Percentiles rank a stretch among this genome's conserved stretches.
phyloP scores from a whole-genome alignment of 2,797 vertebrate genomes.

The Rhinophrynus dorsalis region DNA sequence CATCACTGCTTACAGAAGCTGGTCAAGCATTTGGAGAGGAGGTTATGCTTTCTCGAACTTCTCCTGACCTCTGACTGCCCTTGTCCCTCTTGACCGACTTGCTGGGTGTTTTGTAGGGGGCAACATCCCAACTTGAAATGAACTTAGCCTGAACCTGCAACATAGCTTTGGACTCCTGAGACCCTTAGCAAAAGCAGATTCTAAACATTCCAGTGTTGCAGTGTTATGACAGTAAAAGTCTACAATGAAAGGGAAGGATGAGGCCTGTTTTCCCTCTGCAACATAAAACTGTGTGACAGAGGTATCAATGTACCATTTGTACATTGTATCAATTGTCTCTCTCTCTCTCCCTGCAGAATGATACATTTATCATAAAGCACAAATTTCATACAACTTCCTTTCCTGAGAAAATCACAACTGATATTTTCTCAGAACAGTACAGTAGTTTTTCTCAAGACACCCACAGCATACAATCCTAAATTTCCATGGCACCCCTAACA shows the following conservation, averaged over 20 bases:
- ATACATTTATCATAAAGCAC: too few species aligned
- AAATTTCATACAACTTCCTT: too few species aligned
- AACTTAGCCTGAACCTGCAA: slow-evolving; percentile 92
- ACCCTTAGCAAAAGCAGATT: not conserved
- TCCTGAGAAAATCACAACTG: too few species aligned
- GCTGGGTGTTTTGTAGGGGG: slow-evolving; percentile 50
- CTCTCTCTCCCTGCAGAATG: too few species aligned
- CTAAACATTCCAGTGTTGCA: slow-evolving; percentile 10
- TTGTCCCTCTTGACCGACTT: slow-evolving; percentile 68
- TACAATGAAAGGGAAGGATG: not conserved
- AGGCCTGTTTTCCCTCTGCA: not conserved
- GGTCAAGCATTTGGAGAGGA: slow-evolving; percentile 58
- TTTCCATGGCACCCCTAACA: too few species aligned
- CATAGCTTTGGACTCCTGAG: slow-evolving; percentile 77
- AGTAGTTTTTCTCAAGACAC: too few species aligned
- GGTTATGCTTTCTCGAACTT: slow-evolving; percentile 83
- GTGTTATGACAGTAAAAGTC: not conserved
- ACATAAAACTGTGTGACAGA: too few species aligned
- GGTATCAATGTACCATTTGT: too few species aligned
- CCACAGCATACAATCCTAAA: too few species aligned
- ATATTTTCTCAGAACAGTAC: too few species aligned
- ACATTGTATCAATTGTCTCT: too few species aligned
- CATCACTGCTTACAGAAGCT: slow-evolving; percentile 56
- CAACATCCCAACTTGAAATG: slow-evolving; percentile 66
- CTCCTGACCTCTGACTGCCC: slow-evolving; percentile 81